phyloP scores from a whole-genome alignment of 92 coral and sea anemone genomes.

The Palythoa grandiflora region DNA sequence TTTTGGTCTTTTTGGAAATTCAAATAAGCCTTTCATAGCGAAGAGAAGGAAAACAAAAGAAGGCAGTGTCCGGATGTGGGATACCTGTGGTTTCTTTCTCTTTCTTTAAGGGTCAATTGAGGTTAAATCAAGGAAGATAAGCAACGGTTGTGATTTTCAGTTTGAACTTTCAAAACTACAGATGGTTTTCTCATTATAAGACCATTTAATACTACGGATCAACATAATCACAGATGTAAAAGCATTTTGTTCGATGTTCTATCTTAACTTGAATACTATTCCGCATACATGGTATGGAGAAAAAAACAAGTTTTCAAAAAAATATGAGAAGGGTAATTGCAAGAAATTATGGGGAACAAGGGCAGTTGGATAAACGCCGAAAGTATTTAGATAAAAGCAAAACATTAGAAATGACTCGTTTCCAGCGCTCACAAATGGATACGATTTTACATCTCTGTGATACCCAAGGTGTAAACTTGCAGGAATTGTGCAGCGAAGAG shows the following conservation, averaged over 20 bases:
- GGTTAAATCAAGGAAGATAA: not conserved
- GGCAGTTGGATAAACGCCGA: slow-evolving; percentile 13
- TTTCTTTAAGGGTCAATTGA: not conserved
- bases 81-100: slow-evolving; percentile 27
- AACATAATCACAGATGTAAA: not conserved
- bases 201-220: not conserved
- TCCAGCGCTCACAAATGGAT: slow-evolving; percentile 44
- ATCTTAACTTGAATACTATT: not conserved
- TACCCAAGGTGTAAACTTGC: slow-evolving; percentile 39
- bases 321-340: slow-evolving; percentile 18
- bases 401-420: slow-evolving; percentile 14
- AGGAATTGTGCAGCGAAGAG: slow-evolving; percentile 32
- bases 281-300: slow-evolving; percentile 13
- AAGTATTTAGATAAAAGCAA: slow-evolving; percentile 45
- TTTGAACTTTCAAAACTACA: slow-evolving; percentile 25
- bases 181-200: slow-evolving; percentile 45
- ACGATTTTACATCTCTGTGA: slow-evolving; percentile 38
- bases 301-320: slow-evolving; percentile 34
- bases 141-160: not conserved
- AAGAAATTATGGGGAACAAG: slow-evolving; percentile 36
- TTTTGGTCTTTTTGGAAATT: too few species aligned
- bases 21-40: not conserved
- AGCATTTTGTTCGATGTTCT: not conserved
- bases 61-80: slow-evolving; percentile 45
- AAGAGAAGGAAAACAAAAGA: not conserved